A percentile compares a stretch with the other conserved stretches of the same genome.
phyloP scores from a whole-genome alignment of 2,113 vertebrate species.

The Melanotaenia duboulayi region DNA sequence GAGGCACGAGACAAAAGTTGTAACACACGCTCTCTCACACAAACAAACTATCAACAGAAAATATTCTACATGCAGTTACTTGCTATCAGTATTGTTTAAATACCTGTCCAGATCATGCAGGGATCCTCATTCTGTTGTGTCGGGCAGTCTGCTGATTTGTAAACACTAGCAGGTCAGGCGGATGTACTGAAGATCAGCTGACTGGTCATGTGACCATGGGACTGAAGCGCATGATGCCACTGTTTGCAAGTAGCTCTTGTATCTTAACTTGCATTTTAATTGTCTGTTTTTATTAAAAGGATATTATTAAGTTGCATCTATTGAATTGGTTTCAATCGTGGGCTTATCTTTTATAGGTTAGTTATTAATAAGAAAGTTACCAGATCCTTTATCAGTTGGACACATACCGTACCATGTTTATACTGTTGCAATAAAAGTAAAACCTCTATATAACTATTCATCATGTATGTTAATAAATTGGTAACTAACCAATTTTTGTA shows the following conservation, averaged over 20 bases:
- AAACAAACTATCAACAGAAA: background rate
- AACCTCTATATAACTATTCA: no score
- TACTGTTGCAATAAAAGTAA: no score
- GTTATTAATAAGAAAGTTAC: background rate
- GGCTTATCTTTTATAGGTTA: background rate
- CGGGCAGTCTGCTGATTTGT: constrained; percentile 64
- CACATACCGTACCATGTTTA: no score
- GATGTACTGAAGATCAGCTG: constrained; percentile 71
- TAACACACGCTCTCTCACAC: background rate
- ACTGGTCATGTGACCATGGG: constrained; percentile 67
- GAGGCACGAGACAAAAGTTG: constrained; percentile 2
- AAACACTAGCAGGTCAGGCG: constrained; percentile 74
- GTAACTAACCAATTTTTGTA: no score
- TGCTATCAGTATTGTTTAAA: background rate
- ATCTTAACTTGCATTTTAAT: background rate
- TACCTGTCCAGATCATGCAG: constrained; percentile 68
- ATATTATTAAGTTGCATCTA: no score
- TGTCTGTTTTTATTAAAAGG: no score
- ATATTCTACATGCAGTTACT: no score
- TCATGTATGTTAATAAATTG: no score
- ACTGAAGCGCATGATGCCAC: background rate
- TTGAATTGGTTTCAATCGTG: background rate
- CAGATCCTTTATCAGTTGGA: no score
- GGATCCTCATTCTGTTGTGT: constrained; percentile 60
- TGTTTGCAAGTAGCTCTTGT: constrained; percentile 8